Evolutionary conservation across 2,888 invertebrate genomes (phyloP).

Genomic region (Aricia artaxerxes): DNA sequence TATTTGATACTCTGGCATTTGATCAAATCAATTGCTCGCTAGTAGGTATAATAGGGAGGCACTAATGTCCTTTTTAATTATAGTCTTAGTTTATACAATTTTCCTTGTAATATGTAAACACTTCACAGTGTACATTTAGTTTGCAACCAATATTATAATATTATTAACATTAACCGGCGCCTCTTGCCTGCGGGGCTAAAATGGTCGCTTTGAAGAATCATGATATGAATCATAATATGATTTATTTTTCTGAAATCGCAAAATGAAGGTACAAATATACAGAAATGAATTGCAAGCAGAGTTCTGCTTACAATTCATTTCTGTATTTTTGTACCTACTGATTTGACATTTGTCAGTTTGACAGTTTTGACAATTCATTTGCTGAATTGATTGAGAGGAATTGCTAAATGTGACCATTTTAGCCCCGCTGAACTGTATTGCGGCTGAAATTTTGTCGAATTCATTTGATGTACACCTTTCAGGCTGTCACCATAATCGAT

Average conservation of each 20-base stretch:
- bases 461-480: not conserved
- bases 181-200: not conserved
- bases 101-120: not conserved
- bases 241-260: too few species aligned
- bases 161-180: not conserved
- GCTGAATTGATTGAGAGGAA: too few species aligned
- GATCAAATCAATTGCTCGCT: not conserved
- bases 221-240: too few species aligned
- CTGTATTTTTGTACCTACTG: too few species aligned
- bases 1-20: not conserved
- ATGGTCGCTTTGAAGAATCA: too few species aligned
- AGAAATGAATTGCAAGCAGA: too few species aligned
- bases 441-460: not conserved
- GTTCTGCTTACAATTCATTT: too few species aligned
- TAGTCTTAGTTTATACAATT: not conserved
- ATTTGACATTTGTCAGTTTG: too few species aligned
- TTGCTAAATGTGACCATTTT: too few species aligned
- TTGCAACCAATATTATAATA: not conserved
- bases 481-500: not conserved
- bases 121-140: not conserved
- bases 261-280: too few species aligned
- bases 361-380: too few species aligned
- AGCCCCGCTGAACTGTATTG: not conserved
- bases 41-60: not conserved
- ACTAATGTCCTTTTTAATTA: not conserved